Evolutionary conservation across 2,797 vertebrate genomes (phyloP).

Genomic region (Spizella passerina): DNA sequence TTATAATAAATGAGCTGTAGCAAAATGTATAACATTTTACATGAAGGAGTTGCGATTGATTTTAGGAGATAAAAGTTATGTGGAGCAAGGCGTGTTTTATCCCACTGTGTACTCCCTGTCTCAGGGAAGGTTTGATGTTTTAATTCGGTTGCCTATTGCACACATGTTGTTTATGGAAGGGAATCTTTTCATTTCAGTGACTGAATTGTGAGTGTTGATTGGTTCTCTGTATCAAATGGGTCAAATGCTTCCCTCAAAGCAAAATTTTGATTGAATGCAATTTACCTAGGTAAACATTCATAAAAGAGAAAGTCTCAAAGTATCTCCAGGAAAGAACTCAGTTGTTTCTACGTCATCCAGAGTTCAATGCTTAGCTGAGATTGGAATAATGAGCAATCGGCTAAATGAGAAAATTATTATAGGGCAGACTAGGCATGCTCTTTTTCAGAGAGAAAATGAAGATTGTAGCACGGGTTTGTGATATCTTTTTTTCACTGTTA

Average conservation of each 20-base stretch:
- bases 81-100: not conserved
- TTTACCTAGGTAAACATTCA: not conserved
- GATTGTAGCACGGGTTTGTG: not conserved
- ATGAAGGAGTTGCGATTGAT: not conserved
- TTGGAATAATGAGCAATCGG: not conserved
- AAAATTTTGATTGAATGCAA: not conserved
- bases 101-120: fast-evolving
- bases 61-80: not conserved
- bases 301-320: not conserved
- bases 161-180: fast-evolving
- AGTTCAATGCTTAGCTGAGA: not conserved
- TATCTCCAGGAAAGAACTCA: no score
- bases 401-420: not conserved
- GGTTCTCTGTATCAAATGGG: not conserved
- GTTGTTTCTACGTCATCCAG: not conserved
- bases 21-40: not conserved
- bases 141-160: not conserved
- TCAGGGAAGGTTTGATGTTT: not conserved
- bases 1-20: not conserved
- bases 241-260: not conserved
- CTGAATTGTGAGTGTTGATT: not conserved
- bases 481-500: not conserved
- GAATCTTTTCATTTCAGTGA: not conserved
- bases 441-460: not conserved
- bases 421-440: not conserved